Percentiles rank a stretch among this genome's conserved stretches.
These are phyloP conservation scores for Corydoras sp. DNA, from an alignment of 2,113 vertebrate species.

Conservation along the genomic window DNA sequence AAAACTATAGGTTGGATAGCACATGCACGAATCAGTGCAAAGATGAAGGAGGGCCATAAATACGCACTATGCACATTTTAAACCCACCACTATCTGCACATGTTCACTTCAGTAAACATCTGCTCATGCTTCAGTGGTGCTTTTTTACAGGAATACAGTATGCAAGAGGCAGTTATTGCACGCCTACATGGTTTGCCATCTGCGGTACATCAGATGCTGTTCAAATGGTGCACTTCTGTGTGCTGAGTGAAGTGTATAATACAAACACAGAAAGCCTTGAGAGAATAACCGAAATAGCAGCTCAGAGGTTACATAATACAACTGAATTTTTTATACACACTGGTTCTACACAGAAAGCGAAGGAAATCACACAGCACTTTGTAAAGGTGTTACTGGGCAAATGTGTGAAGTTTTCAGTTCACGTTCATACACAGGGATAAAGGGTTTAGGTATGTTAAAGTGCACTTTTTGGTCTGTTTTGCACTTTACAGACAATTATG, in stretches of 20 bases:
- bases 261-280: not conserved
- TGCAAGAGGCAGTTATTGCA: not conserved
- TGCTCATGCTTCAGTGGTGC: not conserved
- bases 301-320: not conserved
- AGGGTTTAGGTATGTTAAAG: too few relatives aligned
- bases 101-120: not conserved
- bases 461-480: too few relatives aligned
- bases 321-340: constrained; percentile 5
- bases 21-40: not conserved
- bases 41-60: not conserved
- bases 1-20: constrained; percentile 12
- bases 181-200: not conserved
- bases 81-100: not conserved
- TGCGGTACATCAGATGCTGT: constrained; percentile 1
- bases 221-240: constrained; percentile 1
- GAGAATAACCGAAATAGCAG: constrained; percentile 3
- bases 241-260: not conserved
- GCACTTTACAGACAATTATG: too few relatives aligned
- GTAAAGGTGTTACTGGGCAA: too few relatives aligned
- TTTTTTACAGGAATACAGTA: not conserved
- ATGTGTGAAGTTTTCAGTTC: too few relatives aligned
- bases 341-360: not conserved
- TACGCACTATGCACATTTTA: not conserved
- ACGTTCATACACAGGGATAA: too few relatives aligned
- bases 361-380: not conserved